Evolutionary conservation across 1,140 invertebrate genomes (phyloP), one percentile per base, ranked within the genome.

Genomic region (Acromyrmex charruanus): DNA sequence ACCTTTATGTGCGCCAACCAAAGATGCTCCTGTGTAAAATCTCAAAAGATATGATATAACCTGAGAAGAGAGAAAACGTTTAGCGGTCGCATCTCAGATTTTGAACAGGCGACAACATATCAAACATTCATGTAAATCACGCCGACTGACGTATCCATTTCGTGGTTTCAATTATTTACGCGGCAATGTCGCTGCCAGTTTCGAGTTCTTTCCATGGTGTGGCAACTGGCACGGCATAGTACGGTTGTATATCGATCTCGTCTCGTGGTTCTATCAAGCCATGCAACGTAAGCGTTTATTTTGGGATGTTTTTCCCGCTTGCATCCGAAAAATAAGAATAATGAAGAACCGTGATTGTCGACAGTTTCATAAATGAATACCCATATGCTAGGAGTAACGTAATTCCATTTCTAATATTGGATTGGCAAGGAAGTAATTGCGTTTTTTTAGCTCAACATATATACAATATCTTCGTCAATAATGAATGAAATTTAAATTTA

Each of bases 121-220:
- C 88, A 89, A 89, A 87, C 75, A 87, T 90, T 90, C 88, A 90
- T 77, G 84, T 61, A 89, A 90, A 90, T 90, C 89, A 89, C 89
- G 72, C 49, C 71, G 85, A 65, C 77, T 89, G 89, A 89, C 88
- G 88, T 87, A 90, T 90, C 89, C 89, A 90, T 90, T 90, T 74
- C 88, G 63, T 58, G 89, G 35, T 58, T 81, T 90, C 88, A 90
- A 90, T 90, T 90, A 90, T 90, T 89, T 89, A 90, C 66, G 72
- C n/a, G 51, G 31, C 53, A 55, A 68, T 61, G 44, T 28, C 68
- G 49, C 31, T 71, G 65, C 72, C 44, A 39, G 80, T 84, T 84
- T 74, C 12, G 44, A 75, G 74, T 77, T 63, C 77, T 88, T 79
- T 51, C 21, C 10, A 49, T 28, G 59, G 31, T 77, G 68, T 84